Conservation (phyloP, 2,888 invertebrate species). For the Pheosia tremula region DNA sequence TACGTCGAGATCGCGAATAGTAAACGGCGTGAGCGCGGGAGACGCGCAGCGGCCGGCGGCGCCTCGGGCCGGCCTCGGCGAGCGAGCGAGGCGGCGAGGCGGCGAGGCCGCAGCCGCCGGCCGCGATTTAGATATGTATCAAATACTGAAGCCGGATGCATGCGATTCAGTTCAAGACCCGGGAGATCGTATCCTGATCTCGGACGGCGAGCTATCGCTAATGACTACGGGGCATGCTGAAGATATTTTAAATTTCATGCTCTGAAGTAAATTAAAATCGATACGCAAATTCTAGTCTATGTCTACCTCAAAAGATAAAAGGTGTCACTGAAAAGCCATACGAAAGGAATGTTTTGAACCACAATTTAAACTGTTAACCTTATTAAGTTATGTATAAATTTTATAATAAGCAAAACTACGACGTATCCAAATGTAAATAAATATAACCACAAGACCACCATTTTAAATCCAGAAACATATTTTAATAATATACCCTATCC, state of each 20-base stretch:
- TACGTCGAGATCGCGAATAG: slow-evolving; percentile 22
- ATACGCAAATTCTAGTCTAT: slow-evolving; percentile 59
- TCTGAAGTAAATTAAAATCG: slow-evolving; percentile 57
- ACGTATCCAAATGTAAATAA: slow-evolving; percentile 27
- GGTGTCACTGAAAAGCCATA: slow-evolving; percentile 64
- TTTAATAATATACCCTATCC: slow-evolving; percentile 13
- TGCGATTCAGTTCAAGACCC: slow-evolving; percentile 70
- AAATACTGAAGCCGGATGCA: slow-evolving; percentile 64
- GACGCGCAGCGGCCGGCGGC: neutral
- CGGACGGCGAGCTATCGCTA: slow-evolving; percentile 53
- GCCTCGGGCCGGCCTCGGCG: too few species aligned
- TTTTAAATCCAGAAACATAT: slow-evolving; percentile 19
- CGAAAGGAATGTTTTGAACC: slow-evolving; percentile 32
- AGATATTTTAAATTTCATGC: slow-evolving; percentile 67
- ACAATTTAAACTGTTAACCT: slow-evolving; percentile 36
- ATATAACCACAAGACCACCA: slow-evolving; percentile 39
- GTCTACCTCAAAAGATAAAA: slow-evolving; percentile 64
- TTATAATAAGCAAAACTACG: slow-evolving; percentile 35
- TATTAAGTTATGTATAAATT: slow-evolving; percentile 8
- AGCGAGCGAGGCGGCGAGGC: too few species aligned
- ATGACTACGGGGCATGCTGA: slow-evolving; percentile 73
- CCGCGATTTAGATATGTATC: slow-evolving; percentile 36
- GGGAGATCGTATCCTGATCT: slow-evolving; percentile 45
- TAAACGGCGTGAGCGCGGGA: slow-evolving; percentile 16
- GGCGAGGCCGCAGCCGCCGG: slow-evolving; percentile 6